Conservation (phyloP, 2,113 vertebrate genomes). For the western clawed frog (Xenopus tropicalis) region DNA sequence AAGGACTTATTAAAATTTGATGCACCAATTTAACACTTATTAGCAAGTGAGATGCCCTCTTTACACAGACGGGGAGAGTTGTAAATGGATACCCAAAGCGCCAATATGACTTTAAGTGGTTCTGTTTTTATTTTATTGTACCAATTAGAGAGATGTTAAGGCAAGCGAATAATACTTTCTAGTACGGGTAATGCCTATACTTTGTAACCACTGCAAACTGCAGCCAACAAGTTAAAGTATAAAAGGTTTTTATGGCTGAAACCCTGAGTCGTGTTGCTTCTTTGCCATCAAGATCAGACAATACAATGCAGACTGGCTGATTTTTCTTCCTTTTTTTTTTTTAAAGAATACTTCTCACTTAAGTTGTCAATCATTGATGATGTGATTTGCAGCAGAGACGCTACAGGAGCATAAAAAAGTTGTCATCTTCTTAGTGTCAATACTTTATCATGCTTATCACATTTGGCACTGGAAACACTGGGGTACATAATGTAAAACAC, state of each 20-base stretch:
- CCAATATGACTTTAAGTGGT: constrained; percentile 38
- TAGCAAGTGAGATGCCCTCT: constrained; percentile 39
- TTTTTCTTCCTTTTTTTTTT: too few relatives aligned
- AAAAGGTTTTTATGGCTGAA: constrained; percentile 22
- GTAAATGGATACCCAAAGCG: constrained; percentile 41
- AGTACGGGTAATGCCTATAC: constrained; percentile 23
- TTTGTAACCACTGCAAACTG: constrained; percentile 21
- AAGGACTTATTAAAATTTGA: constrained; percentile 45
- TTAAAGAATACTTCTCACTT: neutral
- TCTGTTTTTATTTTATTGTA: constrained; percentile 40
- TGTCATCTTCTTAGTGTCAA: constrained; percentile 22
- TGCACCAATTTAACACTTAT: constrained; percentile 44
- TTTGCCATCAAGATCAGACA: neutral
- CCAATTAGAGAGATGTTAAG: constrained; percentile 42
- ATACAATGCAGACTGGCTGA: too few relatives aligned
- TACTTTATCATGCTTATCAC: constrained; percentile 31
- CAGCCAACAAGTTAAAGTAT: constrained; percentile 21
- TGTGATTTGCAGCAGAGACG: neutral
- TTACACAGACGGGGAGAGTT: constrained; percentile 28
- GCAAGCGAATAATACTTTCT: constrained; percentile 29
- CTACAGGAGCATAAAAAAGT: neutral
- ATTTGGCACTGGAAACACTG: constrained; percentile 6
- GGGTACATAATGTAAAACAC: constrained; percentile 27
- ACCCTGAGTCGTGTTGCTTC: neutral
- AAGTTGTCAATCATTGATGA: neutral